Evolutionary conservation across 2,797 vertebrate species (phyloP).

Genomic region (Pangasius sanitwongsei): DNA sequence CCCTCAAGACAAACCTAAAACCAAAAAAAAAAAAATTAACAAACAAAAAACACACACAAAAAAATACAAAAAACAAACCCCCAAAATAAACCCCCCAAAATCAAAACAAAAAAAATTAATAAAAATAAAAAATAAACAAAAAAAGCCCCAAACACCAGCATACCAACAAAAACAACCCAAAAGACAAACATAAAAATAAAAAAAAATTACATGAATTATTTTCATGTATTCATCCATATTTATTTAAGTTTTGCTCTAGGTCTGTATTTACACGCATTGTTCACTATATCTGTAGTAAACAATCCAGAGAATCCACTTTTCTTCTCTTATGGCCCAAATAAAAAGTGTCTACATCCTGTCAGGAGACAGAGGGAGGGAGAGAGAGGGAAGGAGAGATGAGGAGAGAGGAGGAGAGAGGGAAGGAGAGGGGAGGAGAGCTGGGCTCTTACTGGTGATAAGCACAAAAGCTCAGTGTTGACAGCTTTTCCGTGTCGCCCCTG

Average conservation of each 20-base stretch:
- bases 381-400: neutral
- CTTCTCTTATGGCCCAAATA: constrained; percentile 15
- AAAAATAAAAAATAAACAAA: neutral
- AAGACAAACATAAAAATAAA: neutral
- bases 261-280: neutral
- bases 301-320: neutral
- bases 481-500: constrained; percentile 65
- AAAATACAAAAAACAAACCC: no score
- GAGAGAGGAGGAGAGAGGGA: neutral
- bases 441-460: constrained; percentile 47
- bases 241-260: neutral
- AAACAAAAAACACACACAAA: neutral
- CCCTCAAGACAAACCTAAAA: neutral
- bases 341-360: constrained; percentile 33
- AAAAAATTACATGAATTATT: neutral
- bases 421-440: constrained; percentile 49
- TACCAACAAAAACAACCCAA: neutral
- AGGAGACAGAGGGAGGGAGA: neutral
- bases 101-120: neutral
- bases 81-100: neutral
- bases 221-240: no score
- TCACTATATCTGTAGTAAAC: neutral
- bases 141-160: neutral
- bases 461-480: constrained; percentile 63
- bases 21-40: neutral